Evolutionary conservation across 2,888 invertebrate species (phyloP), one percentile per base, ranked within the genome.

Genomic region (Pseudococcus jackbeardsleyi): DNA sequence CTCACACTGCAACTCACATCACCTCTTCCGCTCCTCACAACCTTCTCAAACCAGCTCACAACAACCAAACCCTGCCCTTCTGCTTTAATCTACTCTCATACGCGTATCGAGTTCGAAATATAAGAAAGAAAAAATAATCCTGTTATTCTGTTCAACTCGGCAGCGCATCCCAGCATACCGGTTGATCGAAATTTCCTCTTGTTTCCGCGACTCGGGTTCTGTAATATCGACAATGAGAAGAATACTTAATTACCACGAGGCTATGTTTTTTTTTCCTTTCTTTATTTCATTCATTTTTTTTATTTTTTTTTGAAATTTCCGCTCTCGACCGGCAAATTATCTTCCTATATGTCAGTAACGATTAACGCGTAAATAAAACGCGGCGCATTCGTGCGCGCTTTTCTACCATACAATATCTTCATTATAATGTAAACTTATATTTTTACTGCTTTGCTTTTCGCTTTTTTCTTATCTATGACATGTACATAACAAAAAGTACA

Each of bases 401-500:
- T 22, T 72, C n/a, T 33, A 33, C 26, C 26, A 33, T 79, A 42
- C 19, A 42, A 79, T 79, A 42, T 42, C 79, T 79, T 79, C 42
- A 79, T 79, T 79, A 79, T 79, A 79, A 79, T 42, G 79, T 79
- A 79, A 79, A 79, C 42, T 79, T 72, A 72, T 33, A 2, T 72
- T 72, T 72, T 72, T 33, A 26, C 68, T 33, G 15, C 12, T 72
- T 72, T 59, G 59, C 19, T 19, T 59, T 59, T 59, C 59, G 59
- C 19, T 59, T 5, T 59, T 59, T 19, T 79, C 79, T 79, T 79
- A 79, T 79, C 79, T 79, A 79, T 79, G 79, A 79, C 79, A 79
- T 22, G 79, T 79, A 79, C 79, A 79, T 79, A 42, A 79, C 79
- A 79, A 79, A 72, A 79, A 79, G 42, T 79, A 42, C 79, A 79